Conservation (phyloP, 1,140 invertebrate genomes). For the Holcopasites calliopsidis region DNA sequence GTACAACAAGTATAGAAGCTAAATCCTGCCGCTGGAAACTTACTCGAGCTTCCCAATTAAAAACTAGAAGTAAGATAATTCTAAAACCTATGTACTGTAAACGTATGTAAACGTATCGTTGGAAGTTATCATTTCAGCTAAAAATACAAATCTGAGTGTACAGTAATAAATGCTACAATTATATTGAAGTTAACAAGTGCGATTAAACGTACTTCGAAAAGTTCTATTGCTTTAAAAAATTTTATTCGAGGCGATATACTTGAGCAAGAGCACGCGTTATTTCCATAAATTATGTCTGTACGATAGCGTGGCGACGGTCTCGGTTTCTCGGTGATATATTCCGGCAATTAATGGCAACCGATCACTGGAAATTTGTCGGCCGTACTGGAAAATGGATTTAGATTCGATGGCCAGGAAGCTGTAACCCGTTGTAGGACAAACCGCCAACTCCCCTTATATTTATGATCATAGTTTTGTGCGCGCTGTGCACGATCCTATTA, state of each 20-base stretch:
- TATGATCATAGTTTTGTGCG: slow-evolving; percentile 27
- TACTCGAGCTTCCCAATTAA: not conserved
- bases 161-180: too few relatives aligned
- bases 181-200: too few relatives aligned
- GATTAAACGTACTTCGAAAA: too few relatives aligned
- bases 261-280: slow-evolving; percentile 52
- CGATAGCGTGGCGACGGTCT: slow-evolving; percentile 45
- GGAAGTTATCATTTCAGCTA: too few relatives aligned
- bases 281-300: slow-evolving; percentile 71
- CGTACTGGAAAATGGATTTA: slow-evolving; percentile 68
- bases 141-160: too few relatives aligned
- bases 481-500: not conserved
- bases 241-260: not conserved
- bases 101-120: not conserved
- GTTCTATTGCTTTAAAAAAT: not conserved
- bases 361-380: slow-evolving; percentile 70
- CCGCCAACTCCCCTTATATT: slow-evolving; percentile 7
- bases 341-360: slow-evolving; percentile 71
- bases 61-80: too few relatives aligned
- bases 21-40: not conserved
- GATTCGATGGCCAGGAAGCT: slow-evolving; percentile 55
- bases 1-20: not conserved
- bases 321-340: slow-evolving; percentile 69
- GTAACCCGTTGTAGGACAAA: slow-evolving; percentile 22
- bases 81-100: not conserved